Evolutionary conservation across 1,140 invertebrate genomes (phyloP).

Genomic region (Pseudomyrmex flavicornis): DNA sequence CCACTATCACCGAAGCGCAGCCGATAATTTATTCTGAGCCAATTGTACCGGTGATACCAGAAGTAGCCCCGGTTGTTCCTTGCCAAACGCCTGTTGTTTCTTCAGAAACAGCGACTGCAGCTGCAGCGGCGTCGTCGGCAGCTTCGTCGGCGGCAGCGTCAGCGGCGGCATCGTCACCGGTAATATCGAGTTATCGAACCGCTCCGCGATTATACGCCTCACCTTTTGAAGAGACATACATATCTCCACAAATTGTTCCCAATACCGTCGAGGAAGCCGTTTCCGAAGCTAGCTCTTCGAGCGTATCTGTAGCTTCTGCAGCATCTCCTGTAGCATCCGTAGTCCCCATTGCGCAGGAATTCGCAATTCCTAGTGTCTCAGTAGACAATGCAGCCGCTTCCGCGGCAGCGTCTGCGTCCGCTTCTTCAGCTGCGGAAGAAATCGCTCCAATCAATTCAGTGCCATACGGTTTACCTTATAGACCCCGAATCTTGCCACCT

Average conservation of each 20-base stretch:
- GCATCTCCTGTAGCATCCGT: too few relatives aligned
- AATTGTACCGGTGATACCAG: neutral
- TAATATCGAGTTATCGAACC: neutral
- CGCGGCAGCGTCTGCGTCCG: neutral
- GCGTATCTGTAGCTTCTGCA: neutral
- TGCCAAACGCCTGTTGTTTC: neutral
- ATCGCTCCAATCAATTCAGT: too few relatives aligned
- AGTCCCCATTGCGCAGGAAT: too few relatives aligned
- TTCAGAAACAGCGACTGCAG: neutral
- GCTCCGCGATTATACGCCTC: neutral
- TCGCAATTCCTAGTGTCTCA: neutral
- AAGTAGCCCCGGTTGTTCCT: neutral
- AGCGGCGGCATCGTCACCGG: neutral
- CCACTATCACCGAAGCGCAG: conserved; percentile 1
- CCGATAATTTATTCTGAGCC: neutral
- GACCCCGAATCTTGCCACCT: neutral
- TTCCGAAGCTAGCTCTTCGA: conserved; percentile 2
- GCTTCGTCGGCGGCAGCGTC: neutral
- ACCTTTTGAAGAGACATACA: neutral
- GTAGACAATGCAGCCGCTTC: neutral
- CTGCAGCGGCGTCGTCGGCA: neutral
- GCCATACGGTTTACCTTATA: neutral
- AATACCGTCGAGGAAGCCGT: neutral
- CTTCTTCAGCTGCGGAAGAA: neutral
- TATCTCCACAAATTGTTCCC: neutral